Base-by-base conservation (phyloP, 2,888 invertebrate species). In the Lycophotia porphyrea region DNA sequence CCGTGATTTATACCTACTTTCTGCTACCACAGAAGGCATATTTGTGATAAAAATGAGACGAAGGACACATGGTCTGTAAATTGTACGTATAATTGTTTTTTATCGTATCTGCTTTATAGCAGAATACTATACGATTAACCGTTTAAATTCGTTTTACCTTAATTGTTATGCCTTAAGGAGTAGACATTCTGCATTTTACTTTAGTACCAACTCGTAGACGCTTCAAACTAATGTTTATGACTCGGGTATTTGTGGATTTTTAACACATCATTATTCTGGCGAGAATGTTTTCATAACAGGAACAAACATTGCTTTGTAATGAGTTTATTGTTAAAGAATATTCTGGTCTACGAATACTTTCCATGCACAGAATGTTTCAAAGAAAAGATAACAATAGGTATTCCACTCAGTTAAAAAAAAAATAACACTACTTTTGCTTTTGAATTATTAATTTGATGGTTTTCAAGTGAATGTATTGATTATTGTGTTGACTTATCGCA, bases 191-290 rank as follows among this genome's bases (percentile, higher is more conserved):
- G 76, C 13, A 13, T 18, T 21, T 39, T 13, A 39, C 13, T 39
- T 58, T 18, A 13, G 5, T 36, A 47, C 21, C 21, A 36, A 18
- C 24, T 44, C n/a, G 47, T 67, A 68, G 42, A 63, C 24, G 24
- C 42, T 52, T 60, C 36, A 72, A 52, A 58, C 58, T 27, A 58
- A 39, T 87, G 76, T 84, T 84, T 86, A 80, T 75, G 71, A 78
- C 71, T 71, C 18, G 7, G 63, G 34, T 87, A 84, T 78, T 82
- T 78, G 75, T 74, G 31, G 39, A 68, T 27, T 81, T 77, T 76
- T 74, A 76, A 70, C 75, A 77, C 75, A 65, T 67, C 71, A 79
- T 81, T 76, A 81, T 74, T 84, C 66, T 64, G 31, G 31, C 21
- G 66, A 61, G 70, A 24, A 61, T 84, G 76, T 81, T 82, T 76